Percentiles rank a stretch among this genome's conserved stretches.
These are phyloP conservation scores for Anoplophora glabripennis DNA, from an alignment of 1,140 invertebrate species.

Conservation along the genomic window DNA sequence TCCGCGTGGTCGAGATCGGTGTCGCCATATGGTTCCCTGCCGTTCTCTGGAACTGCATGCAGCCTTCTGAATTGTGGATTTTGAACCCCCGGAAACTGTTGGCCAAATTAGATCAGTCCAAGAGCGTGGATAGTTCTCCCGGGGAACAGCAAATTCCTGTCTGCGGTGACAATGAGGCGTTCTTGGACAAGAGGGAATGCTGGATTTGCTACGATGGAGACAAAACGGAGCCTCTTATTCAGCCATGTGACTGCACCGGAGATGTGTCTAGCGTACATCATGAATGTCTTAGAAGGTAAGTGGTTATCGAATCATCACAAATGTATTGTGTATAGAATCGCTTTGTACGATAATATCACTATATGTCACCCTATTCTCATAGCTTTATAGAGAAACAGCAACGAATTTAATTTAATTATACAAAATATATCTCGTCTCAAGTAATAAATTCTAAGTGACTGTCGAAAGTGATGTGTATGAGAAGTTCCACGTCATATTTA, in stretches of 20 bases:
- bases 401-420: too few relatives aligned
- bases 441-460: too few relatives aligned
- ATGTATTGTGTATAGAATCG: constrained; percentile 67
- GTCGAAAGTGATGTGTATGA: too few relatives aligned
- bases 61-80: constrained; percentile 92
- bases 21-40: constrained; percentile 93
- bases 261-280: constrained; percentile 89
- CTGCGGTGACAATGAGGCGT: constrained; percentile 49
- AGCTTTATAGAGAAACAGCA: too few relatives aligned
- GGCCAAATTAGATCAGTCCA: constrained; percentile 56
- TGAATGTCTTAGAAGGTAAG: constrained; percentile 75
- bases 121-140: constrained; percentile 9
- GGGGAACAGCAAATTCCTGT: not conserved
- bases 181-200: constrained; percentile 66
- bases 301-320: not conserved
- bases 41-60: constrained; percentile 92
- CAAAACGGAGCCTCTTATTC: constrained; percentile 77
- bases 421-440: too few relatives aligned
- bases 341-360: constrained; percentile 52
- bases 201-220: constrained; percentile 92
- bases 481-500: too few relatives aligned
- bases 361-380: too few relatives aligned
- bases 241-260: constrained; percentile 86
- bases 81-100: constrained; percentile 86
- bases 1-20: constrained; percentile 89